A percentile compares a stretch with the other conserved stretches of the same genome.
Evolutionary conservation across 1,140 invertebrate species (phyloP).

Genomic region (Meloidogyne exigua): DNA sequence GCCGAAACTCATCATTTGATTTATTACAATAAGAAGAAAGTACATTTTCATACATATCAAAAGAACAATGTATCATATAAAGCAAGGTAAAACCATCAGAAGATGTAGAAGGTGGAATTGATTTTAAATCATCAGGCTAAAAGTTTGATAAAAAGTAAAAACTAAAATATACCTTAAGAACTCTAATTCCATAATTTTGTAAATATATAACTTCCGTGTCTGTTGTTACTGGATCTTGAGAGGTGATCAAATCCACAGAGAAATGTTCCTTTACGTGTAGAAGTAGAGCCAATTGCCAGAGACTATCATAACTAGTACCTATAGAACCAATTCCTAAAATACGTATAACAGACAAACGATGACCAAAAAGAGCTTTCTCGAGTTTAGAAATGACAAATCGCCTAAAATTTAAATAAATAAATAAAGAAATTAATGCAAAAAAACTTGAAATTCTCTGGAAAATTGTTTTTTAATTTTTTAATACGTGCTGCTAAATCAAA

Average conservation of each 20-base stretch:
- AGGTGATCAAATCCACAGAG: background rate
- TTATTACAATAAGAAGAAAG: constrained; percentile 9
- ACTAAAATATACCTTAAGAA: background rate
- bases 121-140: constrained; percentile 11
- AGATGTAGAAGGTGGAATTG: background rate
- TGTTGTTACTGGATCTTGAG: constrained; percentile 24
- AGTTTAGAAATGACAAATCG: background rate
- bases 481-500: background rate
- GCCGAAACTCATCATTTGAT: background rate
- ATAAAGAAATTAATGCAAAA: background rate
- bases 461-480: background rate
- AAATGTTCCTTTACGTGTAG: constrained; percentile 17
- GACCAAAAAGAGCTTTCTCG: background rate
- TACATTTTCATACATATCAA: constrained; percentile 24
- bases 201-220: constrained; percentile 11
- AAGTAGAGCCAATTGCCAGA: constrained; percentile 17
- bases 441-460: background rate
- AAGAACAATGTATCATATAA: constrained; percentile 19
- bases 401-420: constrained; percentile 1
- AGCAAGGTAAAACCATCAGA: constrained; percentile 3
- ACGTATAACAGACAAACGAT: background rate
- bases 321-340: constrained; percentile 17
- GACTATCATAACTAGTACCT: background rate
- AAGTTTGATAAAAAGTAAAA: background rate
- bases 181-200: background rate